Conservation (phyloP, 2,888 invertebrate species). For the Ptychoptera contaminata region DNA sequence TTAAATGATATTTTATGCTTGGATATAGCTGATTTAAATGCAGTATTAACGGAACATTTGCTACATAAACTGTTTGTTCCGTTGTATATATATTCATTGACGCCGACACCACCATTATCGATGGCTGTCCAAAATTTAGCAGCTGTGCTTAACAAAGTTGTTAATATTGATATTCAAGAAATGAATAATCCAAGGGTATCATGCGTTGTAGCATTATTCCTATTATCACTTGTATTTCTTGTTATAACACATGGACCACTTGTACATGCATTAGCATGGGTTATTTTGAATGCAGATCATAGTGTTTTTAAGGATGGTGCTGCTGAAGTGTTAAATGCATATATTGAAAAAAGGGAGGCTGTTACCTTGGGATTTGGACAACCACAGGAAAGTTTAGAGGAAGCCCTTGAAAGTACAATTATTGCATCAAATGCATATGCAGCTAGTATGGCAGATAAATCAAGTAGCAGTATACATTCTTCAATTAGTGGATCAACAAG, state of each 20-base stretch:
- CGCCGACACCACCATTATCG: slow-evolving; percentile 31
- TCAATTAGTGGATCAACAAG: slow-evolving; percentile 12
- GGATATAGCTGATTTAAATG: slow-evolving; percentile 82
- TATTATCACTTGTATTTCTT: slow-evolving; percentile 87
- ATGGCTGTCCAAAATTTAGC: slow-evolving; percentile 46
- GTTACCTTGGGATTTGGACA: slow-evolving; percentile 49
- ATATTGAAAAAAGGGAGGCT: slow-evolving; percentile 38
- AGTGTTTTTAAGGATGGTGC: slow-evolving; percentile 53
- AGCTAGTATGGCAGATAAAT: slow-evolving; percentile 4
- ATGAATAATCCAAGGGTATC: slow-evolving; percentile 60
- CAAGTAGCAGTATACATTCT: slow-evolving; percentile 7
- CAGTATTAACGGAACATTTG: slow-evolving; percentile 85
- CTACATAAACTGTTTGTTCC: slow-evolving; percentile 86
- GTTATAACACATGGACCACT: slow-evolving; percentile 84
- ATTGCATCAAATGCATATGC: slow-evolving; percentile 14
- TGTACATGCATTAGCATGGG: slow-evolving; percentile 79
- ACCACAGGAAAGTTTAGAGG: slow-evolving; percentile 59
- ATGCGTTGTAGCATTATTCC: slow-evolving; percentile 77
- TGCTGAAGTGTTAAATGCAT: slow-evolving; percentile 48
- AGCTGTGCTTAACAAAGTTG: slow-evolving; percentile 43
- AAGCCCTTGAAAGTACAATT: slow-evolving; percentile 44
- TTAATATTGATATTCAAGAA: slow-evolving; percentile 39
- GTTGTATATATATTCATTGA: slow-evolving; percentile 82
- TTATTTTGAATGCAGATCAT: slow-evolving; percentile 70
- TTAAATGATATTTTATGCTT: slow-evolving; percentile 90